Percentiles rank a stretch among this genome's conserved stretches.
Evolutionary conservation across 2,113 vertebrate genomes (phyloP).

Genomic region (Toxotes jaculatrix): DNA sequence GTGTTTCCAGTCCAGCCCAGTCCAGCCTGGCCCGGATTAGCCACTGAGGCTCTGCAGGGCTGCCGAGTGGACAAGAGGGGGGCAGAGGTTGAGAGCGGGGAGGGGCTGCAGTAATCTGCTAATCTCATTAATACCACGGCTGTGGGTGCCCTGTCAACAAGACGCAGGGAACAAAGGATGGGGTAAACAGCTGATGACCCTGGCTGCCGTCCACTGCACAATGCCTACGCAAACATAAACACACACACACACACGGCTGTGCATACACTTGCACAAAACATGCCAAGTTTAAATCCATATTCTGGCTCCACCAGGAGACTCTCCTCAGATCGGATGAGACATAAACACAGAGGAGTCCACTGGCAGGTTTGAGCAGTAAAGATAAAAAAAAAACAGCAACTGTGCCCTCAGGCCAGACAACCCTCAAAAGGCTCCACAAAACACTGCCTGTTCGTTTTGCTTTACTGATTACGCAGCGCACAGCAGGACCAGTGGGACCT

Average conservation of each 20-base stretch:
- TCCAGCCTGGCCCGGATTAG: constrained; percentile 66
- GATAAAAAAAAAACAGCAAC: constrained; percentile 35
- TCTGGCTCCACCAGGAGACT: constrained; percentile 34
- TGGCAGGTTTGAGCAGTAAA: constrained; percentile 9
- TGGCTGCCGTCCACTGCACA: constrained; percentile 49
- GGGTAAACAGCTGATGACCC: constrained; percentile 78
- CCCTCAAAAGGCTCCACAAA: constrained; percentile 48
- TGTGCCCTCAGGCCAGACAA: constrained; percentile 32
- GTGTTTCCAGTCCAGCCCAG: constrained; percentile 21
- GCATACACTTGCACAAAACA: neutral
- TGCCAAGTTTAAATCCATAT: neutral
- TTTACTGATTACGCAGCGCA: constrained; percentile 36
- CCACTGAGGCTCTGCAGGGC: constrained; percentile 41
- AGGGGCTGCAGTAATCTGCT: constrained; percentile 79
- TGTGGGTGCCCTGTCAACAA: constrained; percentile 71
- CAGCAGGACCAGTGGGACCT: constrained; percentile 47
- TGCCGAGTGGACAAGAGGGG: constrained; percentile 53
- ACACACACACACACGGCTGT: neutral
- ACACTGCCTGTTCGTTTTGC: constrained; percentile 21
- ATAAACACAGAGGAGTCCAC: constrained; percentile 7
- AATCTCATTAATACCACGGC: constrained; percentile 83
- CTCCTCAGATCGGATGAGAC: constrained; percentile 37
- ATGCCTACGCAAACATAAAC: constrained; percentile 17
- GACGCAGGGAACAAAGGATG: constrained; percentile 68
- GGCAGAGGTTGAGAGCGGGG: constrained; percentile 52